These are phyloP conservation scores for Taenaris catops DNA, from an alignment of 2,888 invertebrate species.

Conservation along the genomic window DNA sequence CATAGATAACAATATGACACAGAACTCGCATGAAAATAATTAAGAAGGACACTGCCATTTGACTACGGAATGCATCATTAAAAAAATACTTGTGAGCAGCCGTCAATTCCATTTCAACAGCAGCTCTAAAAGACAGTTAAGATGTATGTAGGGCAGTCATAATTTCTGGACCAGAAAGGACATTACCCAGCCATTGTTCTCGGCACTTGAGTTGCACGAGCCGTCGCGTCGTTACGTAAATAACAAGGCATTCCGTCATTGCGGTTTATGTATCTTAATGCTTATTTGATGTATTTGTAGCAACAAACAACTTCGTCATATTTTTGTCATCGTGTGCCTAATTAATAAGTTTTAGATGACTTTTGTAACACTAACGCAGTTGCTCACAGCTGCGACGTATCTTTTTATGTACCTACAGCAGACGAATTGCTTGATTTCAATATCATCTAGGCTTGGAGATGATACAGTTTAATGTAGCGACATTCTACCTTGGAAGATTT, in stretches of 20 bases:
- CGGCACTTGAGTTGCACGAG: conserved; percentile 25
- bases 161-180: conserved; percentile 72
- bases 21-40: too few relatives aligned
- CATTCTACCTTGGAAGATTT: too few relatives aligned
- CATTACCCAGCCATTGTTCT: conserved; percentile 56
- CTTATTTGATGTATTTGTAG: conserved; percentile 19
- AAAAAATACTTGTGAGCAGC: background rate
- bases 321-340: conserved; percentile 4
- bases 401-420: too few relatives aligned
- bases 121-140: conserved; percentile 6
- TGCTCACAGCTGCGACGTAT: too few relatives aligned
- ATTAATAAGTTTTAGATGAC: too few relatives aligned
- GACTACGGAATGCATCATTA: too few relatives aligned
- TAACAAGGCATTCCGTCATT: conserved; percentile 22
- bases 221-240: conserved; percentile 24
- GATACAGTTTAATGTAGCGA: too few relatives aligned
- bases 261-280: conserved; percentile 20
- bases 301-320: conserved; percentile 14
- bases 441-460: too few relatives aligned
- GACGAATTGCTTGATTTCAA: too few relatives aligned
- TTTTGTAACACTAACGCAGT: too few relatives aligned
- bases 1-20: too few relatives aligned
- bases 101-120: conserved; percentile 1
- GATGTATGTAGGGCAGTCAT: conserved; percentile 55
- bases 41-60: too few relatives aligned